Evolutionary conservation across 1,140 invertebrate species (phyloP), one percentile per base, ranked within the genome.

Genomic region (Dryas iulia): DNA sequence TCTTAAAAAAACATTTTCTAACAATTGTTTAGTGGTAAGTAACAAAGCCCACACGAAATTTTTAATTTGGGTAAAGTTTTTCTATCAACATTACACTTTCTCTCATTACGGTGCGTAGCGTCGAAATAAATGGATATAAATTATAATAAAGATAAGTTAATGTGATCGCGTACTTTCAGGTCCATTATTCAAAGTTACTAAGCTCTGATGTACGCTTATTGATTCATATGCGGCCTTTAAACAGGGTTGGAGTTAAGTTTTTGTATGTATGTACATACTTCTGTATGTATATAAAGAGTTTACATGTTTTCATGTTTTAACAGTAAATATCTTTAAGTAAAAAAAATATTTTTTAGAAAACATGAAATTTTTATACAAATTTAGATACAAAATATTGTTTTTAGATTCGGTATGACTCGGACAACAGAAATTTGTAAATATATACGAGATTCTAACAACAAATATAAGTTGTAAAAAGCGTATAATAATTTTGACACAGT

Each of bases 171-270:
- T 64, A 28, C 70, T 59, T 57, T 71, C 33, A 24, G 26, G 53
- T 58, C 61, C 73, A 74, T 72, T 74, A 74, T 69, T 71, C 69
- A 74, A 74, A 58, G 58, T 71, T 60, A 63, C 67, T 63, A 74
- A 77, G 63, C 67, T 62, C 54, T 74, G 69, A 72, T 73, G 69
- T 74, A 69, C 69, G 66, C 52, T 66, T 73, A 71, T 74, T 77
- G 72, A 77, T 72, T 77, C 73, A 71, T 74, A 63, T 70, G 61
- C 54, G 31, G 62, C 47, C 72, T 66, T 72, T 18, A 59, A 18
- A 4, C 33, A 73, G 62, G 71, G 71, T 59, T 73, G 62, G 10
- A 66, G 57, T n/a, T 47, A 10, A 47, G 39, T 18, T 47, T 3
- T 28, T 28, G 26, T 28, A 28, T 6, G 6, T 28, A 28, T 28